phyloP scores from a whole-genome alignment of 2,113 vertebrate genomes.

The Blennius ocellaris region DNA sequence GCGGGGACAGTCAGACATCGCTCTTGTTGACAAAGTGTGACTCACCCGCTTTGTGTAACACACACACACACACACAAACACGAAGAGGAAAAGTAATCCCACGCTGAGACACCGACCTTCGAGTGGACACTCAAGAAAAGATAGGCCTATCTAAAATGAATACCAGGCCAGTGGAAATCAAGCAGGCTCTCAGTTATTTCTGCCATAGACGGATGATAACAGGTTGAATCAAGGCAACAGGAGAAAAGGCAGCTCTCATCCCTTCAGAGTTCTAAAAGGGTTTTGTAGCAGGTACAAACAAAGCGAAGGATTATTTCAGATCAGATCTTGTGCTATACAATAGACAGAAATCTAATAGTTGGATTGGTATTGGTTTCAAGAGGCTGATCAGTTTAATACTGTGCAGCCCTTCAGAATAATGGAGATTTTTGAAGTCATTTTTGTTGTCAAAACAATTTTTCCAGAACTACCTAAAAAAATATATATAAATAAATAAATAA shows the following conservation, averaged over 20 bases:
- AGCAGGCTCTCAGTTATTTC: constrained; percentile 13
- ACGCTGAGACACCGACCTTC: constrained; percentile 54
- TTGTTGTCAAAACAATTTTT: too few relatives aligned
- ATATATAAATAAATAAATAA: too few relatives aligned
- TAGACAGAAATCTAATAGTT: too few relatives aligned
- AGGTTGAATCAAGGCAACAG: neutral
- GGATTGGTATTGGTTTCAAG: too few relatives aligned
- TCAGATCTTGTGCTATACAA: too few relatives aligned
- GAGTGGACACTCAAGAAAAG: constrained; percentile 52
- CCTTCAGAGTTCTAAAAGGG: neutral
- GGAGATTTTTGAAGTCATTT: too few relatives aligned
- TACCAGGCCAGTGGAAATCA: constrained; percentile 18
- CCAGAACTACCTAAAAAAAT: too few relatives aligned
- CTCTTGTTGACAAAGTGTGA: constrained; percentile 76
- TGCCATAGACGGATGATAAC: constrained; percentile 6
- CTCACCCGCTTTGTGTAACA: constrained; percentile 69
- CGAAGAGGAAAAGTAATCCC: constrained; percentile 49
- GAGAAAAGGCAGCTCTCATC: neutral
- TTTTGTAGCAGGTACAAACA: neutral
- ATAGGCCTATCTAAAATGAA: constrained; percentile 48
- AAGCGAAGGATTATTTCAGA: neutral
- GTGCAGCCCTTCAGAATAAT: too few relatives aligned
- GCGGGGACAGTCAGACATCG: constrained; percentile 61
- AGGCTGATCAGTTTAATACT: too few relatives aligned
- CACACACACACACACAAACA: constrained; percentile 46